Evolutionary conservation across 2,888 invertebrate genomes (phyloP).

Genomic region (Galerucella calmariensis): DNA sequence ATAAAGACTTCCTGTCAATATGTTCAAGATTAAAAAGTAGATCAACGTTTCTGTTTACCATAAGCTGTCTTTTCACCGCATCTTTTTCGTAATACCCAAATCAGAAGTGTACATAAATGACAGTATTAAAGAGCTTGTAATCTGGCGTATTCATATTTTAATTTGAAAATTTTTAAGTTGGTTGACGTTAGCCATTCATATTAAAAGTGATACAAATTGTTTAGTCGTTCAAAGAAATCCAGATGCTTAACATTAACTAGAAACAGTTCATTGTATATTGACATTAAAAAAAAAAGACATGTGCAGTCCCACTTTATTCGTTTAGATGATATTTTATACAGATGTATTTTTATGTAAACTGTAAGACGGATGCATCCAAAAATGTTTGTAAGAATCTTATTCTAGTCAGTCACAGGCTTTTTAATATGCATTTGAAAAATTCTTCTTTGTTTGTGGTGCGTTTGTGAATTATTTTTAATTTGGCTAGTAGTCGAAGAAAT

Average conservation of each 20-base stretch:
- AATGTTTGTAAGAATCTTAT: neutral
- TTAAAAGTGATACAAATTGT: constrained; percentile 14
- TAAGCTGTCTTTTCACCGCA: constrained; percentile 14
- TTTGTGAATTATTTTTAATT: no score
- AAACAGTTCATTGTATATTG: constrained; percentile 15
- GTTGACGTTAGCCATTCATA: constrained; percentile 17
- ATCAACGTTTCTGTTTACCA: constrained; percentile 10
- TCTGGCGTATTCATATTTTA: constrained; percentile 15
- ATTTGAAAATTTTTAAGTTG: constrained; percentile 9
- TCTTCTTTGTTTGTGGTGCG: no score
- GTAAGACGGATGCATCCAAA: neutral
- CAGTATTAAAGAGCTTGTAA: neutral
- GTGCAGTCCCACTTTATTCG: neutral
- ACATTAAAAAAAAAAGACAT: constrained; percentile 13
- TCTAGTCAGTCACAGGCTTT: neutral
- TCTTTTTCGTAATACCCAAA: constrained; percentile 14
- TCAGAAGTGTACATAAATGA: constrained; percentile 13
- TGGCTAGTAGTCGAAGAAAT: no score
- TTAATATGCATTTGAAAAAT: neutral
- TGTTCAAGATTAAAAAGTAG: constrained; percentile 13
- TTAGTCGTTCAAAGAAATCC: constrained; percentile 14
- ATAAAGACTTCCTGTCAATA: constrained; percentile 15
- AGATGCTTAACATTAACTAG: constrained; percentile 18
- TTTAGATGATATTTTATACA: constrained; percentile 10
- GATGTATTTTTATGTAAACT: constrained; percentile 16